phyloP scores from a whole-genome alignment of 2,113 vertebrate species.

The Pardalotus punctatus region DNA sequence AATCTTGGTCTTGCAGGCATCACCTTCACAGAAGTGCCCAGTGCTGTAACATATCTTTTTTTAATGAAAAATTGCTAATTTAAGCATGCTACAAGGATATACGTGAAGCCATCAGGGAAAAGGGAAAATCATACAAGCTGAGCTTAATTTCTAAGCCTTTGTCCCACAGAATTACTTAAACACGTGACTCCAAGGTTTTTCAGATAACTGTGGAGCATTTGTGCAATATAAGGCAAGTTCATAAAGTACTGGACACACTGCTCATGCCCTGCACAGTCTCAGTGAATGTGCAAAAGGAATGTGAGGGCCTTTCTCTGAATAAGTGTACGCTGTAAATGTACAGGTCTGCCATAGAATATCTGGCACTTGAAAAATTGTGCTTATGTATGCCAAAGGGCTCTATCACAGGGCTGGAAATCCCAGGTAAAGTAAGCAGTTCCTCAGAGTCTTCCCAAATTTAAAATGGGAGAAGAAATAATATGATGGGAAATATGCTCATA shows the following conservation, averaged over 20 bases:
- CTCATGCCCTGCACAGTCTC: background rate
- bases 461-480: background rate
- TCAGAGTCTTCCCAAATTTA: background rate
- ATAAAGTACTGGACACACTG: background rate
- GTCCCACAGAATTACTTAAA: background rate
- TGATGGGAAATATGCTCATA: background rate
- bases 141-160: background rate
- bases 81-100: background rate
- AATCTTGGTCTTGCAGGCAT: background rate
- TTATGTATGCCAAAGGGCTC: background rate
- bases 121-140: background rate
- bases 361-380: background rate
- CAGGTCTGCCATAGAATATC: background rate
- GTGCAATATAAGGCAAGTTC: background rate
- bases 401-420: background rate
- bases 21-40: background rate
- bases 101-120: background rate
- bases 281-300: background rate
- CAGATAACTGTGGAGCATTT: background rate
- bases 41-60: background rate
- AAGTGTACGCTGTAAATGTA: background rate
- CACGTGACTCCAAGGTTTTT: background rate
- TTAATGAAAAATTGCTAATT: background rate
- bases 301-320: background rate
- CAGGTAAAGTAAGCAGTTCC: background rate